These are phyloP conservation scores for Athalia cordata DNA, from an alignment of 2,888 invertebrate species.

Conservation along the genomic window DNA sequence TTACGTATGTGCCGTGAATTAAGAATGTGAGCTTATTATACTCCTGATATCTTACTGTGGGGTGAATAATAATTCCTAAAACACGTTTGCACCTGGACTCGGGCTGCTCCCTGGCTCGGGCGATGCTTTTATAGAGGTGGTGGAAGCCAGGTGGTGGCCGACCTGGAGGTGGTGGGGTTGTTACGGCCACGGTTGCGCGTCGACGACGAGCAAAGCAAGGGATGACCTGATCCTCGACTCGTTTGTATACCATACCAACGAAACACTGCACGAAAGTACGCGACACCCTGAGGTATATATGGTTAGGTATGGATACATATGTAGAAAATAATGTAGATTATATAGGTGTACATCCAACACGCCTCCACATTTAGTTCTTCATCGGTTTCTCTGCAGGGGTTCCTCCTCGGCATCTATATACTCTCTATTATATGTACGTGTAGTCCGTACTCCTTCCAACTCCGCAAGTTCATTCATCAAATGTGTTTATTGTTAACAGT, in stretches of 20 bases:
- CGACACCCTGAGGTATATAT: too few relatives aligned
- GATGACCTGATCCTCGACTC: conserved; percentile 25
- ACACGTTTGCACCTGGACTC: conserved; percentile 57
- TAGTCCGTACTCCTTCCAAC: too few relatives aligned
- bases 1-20: background rate
- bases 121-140: conserved; percentile 62
- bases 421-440: too few relatives aligned
- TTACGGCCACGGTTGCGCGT: conserved; percentile 36
- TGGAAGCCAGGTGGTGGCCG: conserved; percentile 28
- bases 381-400: too few relatives aligned
- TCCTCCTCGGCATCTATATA: too few relatives aligned
- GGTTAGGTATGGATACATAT: too few relatives aligned
- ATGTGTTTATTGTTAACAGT: too few relatives aligned
- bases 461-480: too few relatives aligned
- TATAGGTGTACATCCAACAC: too few relatives aligned
- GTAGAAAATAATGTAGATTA: too few relatives aligned
- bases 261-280: too few relatives aligned
- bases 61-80: conserved; percentile 26
- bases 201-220: conserved; percentile 17
- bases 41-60: background rate
- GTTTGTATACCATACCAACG: background rate
- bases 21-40: background rate
- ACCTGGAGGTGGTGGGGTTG: conserved; percentile 31
- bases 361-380: too few relatives aligned
- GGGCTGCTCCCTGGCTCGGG: conserved; percentile 53